A percentile compares a stretch with the other conserved stretches of the same genome.
Conservation (phyloP, 2,888 invertebrate genomes). For the Zygothrica quintamaculata region DNA sequence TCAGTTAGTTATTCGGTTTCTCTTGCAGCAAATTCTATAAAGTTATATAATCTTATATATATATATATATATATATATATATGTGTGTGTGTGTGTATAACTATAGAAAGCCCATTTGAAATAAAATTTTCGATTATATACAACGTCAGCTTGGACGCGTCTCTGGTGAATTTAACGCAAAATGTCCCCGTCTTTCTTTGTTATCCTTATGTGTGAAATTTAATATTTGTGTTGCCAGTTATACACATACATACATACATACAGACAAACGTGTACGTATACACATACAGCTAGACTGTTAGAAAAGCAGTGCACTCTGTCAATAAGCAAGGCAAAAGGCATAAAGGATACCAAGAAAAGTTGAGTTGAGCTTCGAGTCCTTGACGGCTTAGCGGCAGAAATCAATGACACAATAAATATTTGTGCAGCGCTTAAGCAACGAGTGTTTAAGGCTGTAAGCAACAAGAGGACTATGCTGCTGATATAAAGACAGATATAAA, state of each 20-base stretch:
- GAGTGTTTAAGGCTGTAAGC: constrained; percentile 68
- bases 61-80: too few species aligned
- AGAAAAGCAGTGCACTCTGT: constrained; percentile 43
- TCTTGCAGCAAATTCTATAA: too few species aligned
- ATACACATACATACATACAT: constrained; percentile 20
- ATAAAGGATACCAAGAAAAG: constrained; percentile 43
- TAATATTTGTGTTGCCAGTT: constrained; percentile 68
- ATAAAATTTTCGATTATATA: constrained; percentile 49
- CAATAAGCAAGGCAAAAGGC: constrained; percentile 46
- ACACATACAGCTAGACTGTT: constrained; percentile 7
- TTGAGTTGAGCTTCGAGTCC: constrained; percentile 56
- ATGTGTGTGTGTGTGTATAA: background rate
- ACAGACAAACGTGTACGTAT: constrained; percentile 12
- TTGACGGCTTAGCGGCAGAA: constrained; percentile 75
- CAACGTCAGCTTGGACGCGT: constrained; percentile 43
- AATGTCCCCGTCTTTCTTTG: constrained; percentile 37
- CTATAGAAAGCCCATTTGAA: constrained; percentile 16
- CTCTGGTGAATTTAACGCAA: constrained; percentile 32
- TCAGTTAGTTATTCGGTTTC: too few species aligned
- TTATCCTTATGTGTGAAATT: constrained; percentile 61
- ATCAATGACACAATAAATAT: constrained; percentile 81
- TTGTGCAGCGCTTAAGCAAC: constrained; percentile 73
- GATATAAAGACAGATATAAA: constrained; percentile 7
- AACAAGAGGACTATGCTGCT: constrained; percentile 48
- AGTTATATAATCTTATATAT: background rate